phyloP scores from a whole-genome alignment of 2,113 vertebrate genomes.

The Ammodytes dubius region DNA sequence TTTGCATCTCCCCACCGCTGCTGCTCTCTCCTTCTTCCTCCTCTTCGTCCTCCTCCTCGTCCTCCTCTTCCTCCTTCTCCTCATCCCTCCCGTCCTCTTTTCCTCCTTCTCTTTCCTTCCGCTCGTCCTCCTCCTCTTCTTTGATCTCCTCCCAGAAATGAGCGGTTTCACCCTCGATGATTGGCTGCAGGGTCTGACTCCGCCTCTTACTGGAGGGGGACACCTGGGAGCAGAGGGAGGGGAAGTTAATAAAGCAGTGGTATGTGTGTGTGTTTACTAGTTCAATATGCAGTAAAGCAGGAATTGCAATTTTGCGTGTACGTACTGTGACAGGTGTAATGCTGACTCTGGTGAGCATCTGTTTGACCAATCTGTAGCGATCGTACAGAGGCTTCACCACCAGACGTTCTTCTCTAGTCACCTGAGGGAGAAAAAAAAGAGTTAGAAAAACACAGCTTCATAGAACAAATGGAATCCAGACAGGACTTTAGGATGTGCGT shows the following conservation, averaged over 20 bases:
- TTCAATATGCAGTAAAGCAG: not conserved
- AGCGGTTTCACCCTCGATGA: conserved; percentile 97
- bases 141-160: conserved; percentile 98
- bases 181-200: conserved; percentile 94
- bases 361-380: conserved; percentile 96
- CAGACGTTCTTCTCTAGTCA: conserved; percentile 94
- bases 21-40: conserved; percentile 75
- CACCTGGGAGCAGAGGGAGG: conserved; percentile 81
- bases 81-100: conserved; percentile 44
- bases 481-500: not conserved
- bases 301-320: conserved; percentile 10
- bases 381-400: conserved; percentile 97
- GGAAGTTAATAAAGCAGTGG: not conserved
- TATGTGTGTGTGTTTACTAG: not conserved
- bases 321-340: conserved; percentile 95
- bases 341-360: conserved; percentile 97
- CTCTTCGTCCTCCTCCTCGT: conserved; percentile 75
- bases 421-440: conserved; percentile 75
- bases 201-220: conserved; percentile 96
- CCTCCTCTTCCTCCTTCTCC: conserved; percentile 34
- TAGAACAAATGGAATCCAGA: not conserved
- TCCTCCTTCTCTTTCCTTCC: conserved; percentile 26
- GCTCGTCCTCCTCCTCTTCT: conserved; percentile 81
- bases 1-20: conserved; percentile 87
- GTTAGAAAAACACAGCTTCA: not conserved